Evolutionary conservation across 1,140 invertebrate genomes (phyloP).

Genomic region (Ericerus pela): DNA sequence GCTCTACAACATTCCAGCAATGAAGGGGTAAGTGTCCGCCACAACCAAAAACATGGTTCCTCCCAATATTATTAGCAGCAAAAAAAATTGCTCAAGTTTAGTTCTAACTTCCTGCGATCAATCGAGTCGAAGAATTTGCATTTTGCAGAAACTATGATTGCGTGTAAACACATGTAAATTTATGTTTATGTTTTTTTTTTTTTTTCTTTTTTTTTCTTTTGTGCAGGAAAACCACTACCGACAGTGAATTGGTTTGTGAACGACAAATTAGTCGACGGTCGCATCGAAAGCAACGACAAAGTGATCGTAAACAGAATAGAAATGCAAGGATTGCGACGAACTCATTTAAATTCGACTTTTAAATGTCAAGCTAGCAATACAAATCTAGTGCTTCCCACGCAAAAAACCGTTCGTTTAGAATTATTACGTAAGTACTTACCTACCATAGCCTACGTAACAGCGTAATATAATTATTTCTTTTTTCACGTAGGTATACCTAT

Average conservation of each 20-base stretch:
- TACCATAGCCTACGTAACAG: neutral
- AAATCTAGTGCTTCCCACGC: conserved; percentile 60
- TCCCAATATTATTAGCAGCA: too few relatives aligned
- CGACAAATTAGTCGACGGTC: conserved; percentile 41
- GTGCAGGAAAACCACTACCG: conserved; percentile 61
- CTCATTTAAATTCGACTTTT: conserved; percentile 63
- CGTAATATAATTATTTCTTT: neutral
- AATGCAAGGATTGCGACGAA: conserved; percentile 49
- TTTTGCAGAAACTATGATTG: too few relatives aligned
- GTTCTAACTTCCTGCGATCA: too few relatives aligned
- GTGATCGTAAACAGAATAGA: conserved; percentile 61
- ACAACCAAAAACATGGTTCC: too few relatives aligned
- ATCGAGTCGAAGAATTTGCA: too few relatives aligned
- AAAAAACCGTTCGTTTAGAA: conserved; percentile 60
- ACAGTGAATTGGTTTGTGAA: conserved; percentile 62
- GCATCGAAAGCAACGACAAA: conserved; percentile 41
- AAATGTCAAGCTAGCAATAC: conserved; percentile 76
- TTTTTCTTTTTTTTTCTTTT: conserved; percentile 20
- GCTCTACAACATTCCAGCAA: too few relatives aligned
- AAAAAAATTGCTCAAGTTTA: too few relatives aligned
- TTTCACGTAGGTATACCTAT: too few relatives aligned
- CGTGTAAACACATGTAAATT: too few relatives aligned
- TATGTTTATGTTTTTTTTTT: too few relatives aligned
- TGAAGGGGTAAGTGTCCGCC: too few relatives aligned
- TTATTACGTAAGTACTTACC: conserved; percentile 54